Evolutionary conservation across 1,140 invertebrate species (phyloP).

Genomic region (Drosophila tropicalis): DNA sequence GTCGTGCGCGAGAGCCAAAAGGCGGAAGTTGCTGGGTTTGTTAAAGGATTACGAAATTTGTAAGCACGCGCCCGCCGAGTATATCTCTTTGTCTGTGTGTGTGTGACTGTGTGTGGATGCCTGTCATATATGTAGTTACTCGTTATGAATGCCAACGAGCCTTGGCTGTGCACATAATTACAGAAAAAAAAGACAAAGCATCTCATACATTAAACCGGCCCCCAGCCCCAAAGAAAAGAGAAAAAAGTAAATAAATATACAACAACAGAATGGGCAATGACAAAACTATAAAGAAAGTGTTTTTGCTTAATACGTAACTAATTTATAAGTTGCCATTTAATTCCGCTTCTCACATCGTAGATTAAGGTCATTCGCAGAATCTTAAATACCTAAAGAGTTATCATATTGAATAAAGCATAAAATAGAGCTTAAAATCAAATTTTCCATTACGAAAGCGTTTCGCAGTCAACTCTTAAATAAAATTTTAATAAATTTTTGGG

Average conservation of each 20-base stretch:
- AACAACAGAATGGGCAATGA: constrained; percentile 7
- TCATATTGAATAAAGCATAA: too few relatives aligned
- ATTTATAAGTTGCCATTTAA: constrained; percentile 5
- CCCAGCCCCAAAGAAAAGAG: too few relatives aligned
- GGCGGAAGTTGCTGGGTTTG: constrained; percentile 68
- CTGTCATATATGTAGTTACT: constrained; percentile 51
- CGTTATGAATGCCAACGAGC: constrained; percentile 58
- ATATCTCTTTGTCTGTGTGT: constrained; percentile 22
- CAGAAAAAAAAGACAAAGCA: constrained; percentile 28
- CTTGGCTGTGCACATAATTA: constrained; percentile 46
- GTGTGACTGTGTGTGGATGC: constrained; percentile 15
- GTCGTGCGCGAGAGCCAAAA: constrained; percentile 49
- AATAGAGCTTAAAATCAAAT: too few relatives aligned
- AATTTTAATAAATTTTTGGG: background rate
- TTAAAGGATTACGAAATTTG: constrained; percentile 83
- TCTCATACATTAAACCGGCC: background rate
- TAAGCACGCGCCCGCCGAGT: constrained; percentile 61
- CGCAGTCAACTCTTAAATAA: too few relatives aligned
- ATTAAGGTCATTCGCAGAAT: background rate
- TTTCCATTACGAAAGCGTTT: too few relatives aligned
- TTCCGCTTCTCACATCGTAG: constrained; percentile 4
- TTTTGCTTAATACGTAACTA: constrained; percentile 6
- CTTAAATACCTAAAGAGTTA: too few relatives aligned
- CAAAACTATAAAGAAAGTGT: background rate
- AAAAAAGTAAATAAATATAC: background rate